Conservation (phyloP, 2,797 vertebrate species). For the Vipera latastei region DNA sequence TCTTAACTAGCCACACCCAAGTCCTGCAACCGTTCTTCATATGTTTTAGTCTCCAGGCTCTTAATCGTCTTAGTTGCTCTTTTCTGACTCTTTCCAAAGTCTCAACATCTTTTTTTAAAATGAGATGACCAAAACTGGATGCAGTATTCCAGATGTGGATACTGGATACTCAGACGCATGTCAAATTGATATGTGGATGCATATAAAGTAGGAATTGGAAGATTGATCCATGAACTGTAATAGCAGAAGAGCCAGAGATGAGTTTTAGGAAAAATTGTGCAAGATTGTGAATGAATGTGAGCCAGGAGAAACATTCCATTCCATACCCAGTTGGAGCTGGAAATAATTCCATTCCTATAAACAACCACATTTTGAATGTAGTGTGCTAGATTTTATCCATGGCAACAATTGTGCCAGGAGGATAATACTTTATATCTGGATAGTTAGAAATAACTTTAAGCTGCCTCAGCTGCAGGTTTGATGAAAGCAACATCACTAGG, state of each 20-base stretch:
- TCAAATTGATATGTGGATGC: neutral
- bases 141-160: neutral
- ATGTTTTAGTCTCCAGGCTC: neutral
- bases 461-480: neutral
- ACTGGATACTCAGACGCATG: neutral
- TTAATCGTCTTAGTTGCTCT: neutral
- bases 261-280: neutral
- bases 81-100: neutral
- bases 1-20: neutral
- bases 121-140: neutral
- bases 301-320: neutral
- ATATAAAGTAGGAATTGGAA: neutral
- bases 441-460: neutral
- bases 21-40: neutral
- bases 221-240: neutral
- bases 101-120: neutral
- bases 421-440: neutral
- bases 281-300: neutral
- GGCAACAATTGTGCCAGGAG: neutral
- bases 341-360: neutral
- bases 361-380: neutral
- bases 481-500: neutral
- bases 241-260: neutral
- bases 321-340: neutral
- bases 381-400: neutral